Base-by-base conservation (phyloP, 2,797 vertebrate species). In the Hephaestus fuliginosus region DNA sequence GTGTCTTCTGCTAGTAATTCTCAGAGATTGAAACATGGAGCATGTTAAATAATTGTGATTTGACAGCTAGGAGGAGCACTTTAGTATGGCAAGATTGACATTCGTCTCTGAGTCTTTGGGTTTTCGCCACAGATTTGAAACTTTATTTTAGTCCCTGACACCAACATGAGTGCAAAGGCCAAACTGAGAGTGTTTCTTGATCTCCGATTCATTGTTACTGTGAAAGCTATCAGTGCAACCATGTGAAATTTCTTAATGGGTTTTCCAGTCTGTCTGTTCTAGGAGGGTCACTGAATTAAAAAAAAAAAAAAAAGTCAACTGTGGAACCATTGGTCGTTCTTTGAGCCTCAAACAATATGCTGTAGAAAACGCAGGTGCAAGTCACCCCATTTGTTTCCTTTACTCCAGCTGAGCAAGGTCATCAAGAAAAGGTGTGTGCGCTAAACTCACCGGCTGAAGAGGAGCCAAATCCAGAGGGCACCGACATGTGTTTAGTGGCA, bases 401-500 rank as follows among this genome's bases (percentile, higher is more conserved):
- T 58, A 36, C 36, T 56, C 51, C 63, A 51, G 7, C 25, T 36
- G 51, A 64, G 61, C 44, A 22, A 58, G 15, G 22, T 25, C 49
- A 61, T 63, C 2, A 48, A 53, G 30, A 43, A 76, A 36, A 52
- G 57, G 46, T 69, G 41, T 60, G 41, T 48, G 3, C 36, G 39
- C 48, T 56, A 49, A 25, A 44, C 52, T 68, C 49, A 33, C 43
- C 56, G 67, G 41, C 53, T 75, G 73, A 84, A 39, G 30, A 28
- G 53, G 17, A n/a, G 36, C 44, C 67, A 25, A 51, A 52, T 66
- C 58, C 57, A 55, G 15, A 60, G 68, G 67, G 36, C 18, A 67
- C 43, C 15, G 25, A 22, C 20, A 53, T 70, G 74, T 75, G 52
- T 83, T 81, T 67, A 78, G 63, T 70, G 64, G 58, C 70, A 74